These are phyloP conservation scores for Porites australiensis DNA, from an alignment of 64 coral and sea anemone genomes.

Conservation along the genomic window DNA sequence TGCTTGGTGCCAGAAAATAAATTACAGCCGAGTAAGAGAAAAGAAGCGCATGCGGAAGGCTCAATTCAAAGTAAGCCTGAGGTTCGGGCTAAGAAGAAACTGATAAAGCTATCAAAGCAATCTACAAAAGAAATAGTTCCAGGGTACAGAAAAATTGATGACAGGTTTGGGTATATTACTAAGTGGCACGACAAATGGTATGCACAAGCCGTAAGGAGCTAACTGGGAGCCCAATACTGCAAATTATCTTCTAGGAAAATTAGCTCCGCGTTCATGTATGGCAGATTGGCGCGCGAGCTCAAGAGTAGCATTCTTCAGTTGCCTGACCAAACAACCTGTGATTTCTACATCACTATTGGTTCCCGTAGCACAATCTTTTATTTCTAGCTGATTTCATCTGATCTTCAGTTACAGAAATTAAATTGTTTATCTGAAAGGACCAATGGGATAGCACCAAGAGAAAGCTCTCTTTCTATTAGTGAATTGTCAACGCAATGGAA, in stretches of 20 bases:
- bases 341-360: too few relatives aligned
- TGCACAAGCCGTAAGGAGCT: not conserved
- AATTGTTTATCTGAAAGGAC: too few relatives aligned
- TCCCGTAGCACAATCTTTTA: too few relatives aligned
- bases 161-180: not conserved
- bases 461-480: too few relatives aligned
- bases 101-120: not conserved
- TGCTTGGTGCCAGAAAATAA: conserved; percentile 17
- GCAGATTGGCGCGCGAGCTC: too few relatives aligned
- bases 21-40: not conserved
- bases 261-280: too few relatives aligned
- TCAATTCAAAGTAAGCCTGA: not conserved
- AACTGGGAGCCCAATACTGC: not conserved
- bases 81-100: not conserved
- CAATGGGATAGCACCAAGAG: too few relatives aligned
- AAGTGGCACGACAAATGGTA: conserved; percentile 76
- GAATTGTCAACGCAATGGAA: too few relatives aligned
- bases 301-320: too few relatives aligned
- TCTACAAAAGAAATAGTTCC: not conserved
- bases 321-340: too few relatives aligned
- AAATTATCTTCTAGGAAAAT: not conserved
- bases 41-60: not conserved
- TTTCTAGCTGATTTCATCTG: too few relatives aligned
- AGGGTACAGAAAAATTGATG: conserved; percentile 35
- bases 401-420: too few relatives aligned